These are phyloP conservation scores for Poecile montanus DNA, from an alignment of 2,797 vertebrate species.

Conservation along the genomic window DNA sequence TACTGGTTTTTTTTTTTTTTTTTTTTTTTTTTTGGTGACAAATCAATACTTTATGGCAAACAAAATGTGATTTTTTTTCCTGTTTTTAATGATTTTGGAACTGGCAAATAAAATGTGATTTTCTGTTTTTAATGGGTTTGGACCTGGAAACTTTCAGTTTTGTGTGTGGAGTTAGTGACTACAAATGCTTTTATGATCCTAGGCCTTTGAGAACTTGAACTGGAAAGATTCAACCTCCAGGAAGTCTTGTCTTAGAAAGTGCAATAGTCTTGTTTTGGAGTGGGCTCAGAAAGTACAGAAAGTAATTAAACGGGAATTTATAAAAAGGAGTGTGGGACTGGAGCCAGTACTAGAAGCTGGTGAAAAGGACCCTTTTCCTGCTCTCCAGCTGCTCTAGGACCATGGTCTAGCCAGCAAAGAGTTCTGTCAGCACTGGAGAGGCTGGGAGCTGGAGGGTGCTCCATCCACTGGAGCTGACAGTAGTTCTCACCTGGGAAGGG, in stretches of 20 bases:
- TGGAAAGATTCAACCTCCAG: not conserved
- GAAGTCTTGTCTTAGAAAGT: not conserved
- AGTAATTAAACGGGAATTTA: not conserved
- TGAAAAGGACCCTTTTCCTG: not conserved
- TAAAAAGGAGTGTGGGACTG: not conserved
- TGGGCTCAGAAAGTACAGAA: not conserved
- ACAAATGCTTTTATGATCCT: not conserved
- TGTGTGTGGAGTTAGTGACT: not conserved
- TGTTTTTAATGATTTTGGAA: conserved; percentile 21
- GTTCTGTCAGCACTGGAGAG: not conserved
- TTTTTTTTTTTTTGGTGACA: conserved; percentile 7
- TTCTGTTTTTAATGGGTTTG: conserved; percentile 31
- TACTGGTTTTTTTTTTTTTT: not conserved
- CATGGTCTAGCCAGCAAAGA: not conserved
- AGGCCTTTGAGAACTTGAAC: not conserved
- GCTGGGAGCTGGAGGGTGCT: not conserved
- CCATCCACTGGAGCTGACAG: not conserved
- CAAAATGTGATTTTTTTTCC: not conserved
- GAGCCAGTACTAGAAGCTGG: not conserved
- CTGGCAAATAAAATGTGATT: conserved; percentile 59
- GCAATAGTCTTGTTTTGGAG: not conserved
- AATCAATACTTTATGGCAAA: conserved; percentile 28
- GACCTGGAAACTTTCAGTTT: not conserved
- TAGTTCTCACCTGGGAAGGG: not conserved
- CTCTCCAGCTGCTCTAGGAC: not conserved